Evolutionary conservation across 1,140 invertebrate genomes (phyloP).

Genomic region (Zaprionus taronus): DNA sequence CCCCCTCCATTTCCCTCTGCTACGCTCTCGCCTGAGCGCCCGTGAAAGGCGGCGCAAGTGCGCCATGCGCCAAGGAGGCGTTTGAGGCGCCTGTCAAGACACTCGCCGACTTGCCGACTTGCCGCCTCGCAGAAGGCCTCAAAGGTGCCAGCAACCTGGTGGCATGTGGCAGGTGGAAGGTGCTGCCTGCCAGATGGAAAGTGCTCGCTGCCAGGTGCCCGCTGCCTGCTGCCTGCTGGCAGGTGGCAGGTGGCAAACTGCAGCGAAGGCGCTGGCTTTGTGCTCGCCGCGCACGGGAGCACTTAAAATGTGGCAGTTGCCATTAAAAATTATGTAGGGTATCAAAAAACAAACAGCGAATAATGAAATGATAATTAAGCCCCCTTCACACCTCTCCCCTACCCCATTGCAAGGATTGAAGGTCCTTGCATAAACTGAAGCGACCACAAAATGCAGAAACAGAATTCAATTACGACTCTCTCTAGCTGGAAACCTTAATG

Average conservation of each 20-base stretch:
- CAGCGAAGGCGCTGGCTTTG: neutral
- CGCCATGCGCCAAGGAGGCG: slow-evolving; percentile 46
- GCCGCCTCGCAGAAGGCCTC: slow-evolving; percentile 1
- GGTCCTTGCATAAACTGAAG: slow-evolving; percentile 72
- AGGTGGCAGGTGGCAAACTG: neutral
- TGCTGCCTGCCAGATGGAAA: slow-evolving; percentile 15
- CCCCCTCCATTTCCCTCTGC: too few relatives aligned
- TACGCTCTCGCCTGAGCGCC: slow-evolving; percentile 53
- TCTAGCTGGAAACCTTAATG: slow-evolving; percentile 45
- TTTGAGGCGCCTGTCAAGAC: slow-evolving; percentile 37
- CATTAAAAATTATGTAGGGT: slow-evolving; percentile 71
- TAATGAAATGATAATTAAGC: slow-evolving; percentile 78
- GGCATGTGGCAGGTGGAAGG: neutral
- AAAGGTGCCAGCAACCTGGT: slow-evolving; percentile 28
- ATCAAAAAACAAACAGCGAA: slow-evolving; percentile 60
- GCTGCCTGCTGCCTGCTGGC: neutral
- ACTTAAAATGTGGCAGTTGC: slow-evolving; percentile 67
- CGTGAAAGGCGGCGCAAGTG: slow-evolving; percentile 62
- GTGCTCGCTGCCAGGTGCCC: neutral
- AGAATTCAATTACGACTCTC: slow-evolving; percentile 65
- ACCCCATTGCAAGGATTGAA: too few relatives aligned
- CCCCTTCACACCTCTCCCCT: too few relatives aligned
- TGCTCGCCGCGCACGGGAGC: slow-evolving; percentile 21
- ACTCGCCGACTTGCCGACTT: slow-evolving; percentile 1
- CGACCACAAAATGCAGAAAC: slow-evolving; percentile 74